Base-by-base conservation (phyloP, 1,140 invertebrate species). In the Apocrypta bakeri region DNA sequence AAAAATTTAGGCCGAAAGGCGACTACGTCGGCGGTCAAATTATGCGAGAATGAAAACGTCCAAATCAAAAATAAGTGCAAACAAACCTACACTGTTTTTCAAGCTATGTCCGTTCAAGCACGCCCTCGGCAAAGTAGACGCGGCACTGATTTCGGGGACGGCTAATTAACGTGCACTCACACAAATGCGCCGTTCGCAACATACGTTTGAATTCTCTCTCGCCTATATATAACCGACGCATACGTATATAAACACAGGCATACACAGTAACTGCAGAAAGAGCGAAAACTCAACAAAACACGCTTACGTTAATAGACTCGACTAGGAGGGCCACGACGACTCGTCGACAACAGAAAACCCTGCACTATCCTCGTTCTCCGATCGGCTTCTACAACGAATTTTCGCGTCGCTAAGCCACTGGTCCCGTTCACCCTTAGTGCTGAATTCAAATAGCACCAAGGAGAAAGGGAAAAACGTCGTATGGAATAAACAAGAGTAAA, bases 301-400 rank as follows among this genome's bases (percentile, higher is more conserved):
- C 7, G 64, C 64, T 25, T 66, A 29, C 64, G 64, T 29, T 66
- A 66, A 25, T 56, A 56, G 48, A 56, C 7, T 56, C 48, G 6
- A 56, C 48, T n/a, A 56, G 3, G 7, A 21, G 7, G 21, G 48
- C 48, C 21, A 17, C 2, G 14, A 21, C 48, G 17, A 6, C 3
- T 56, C 48, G 48, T 66, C 63, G 63, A 9, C 63, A 21, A 11
- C 9, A 17, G 12, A 3, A 8, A 8, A 12, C 2, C 25, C 6
- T 31, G 27, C 31, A 25, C 68, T 71, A 71, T 71, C 68, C 37
- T 29, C 68, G 6, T 71, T 37, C 68, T 31, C 68, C 37, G 37
- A 71, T 71, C 14, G 68, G 14, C 27, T 37, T 1, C 68, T n/a
- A 11, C 68, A 14, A 29, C 29, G 21, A 33, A 31, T 71, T 71